Evolutionary conservation across 1,140 invertebrate genomes (phyloP).

Genomic region (Archivesica marissinica): DNA sequence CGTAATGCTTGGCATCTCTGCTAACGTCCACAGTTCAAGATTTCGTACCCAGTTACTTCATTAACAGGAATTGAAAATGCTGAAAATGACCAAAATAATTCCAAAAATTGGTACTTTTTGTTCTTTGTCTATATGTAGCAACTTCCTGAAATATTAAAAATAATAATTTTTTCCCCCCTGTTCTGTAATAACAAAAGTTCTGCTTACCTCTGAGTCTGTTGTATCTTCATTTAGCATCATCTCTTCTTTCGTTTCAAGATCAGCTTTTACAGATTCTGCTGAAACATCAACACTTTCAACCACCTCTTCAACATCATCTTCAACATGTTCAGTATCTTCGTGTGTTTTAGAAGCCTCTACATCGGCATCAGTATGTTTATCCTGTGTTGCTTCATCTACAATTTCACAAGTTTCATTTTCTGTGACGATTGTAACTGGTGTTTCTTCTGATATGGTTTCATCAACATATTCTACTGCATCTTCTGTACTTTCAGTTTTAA

Average conservation of each 20-base stretch:
- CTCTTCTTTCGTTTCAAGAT: conserved; percentile 13
- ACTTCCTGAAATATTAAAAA: no score
- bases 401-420: conserved; percentile 14
- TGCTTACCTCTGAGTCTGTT: conserved; percentile 58
- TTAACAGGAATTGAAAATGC: no score
- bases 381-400: not conserved
- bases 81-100: no score
- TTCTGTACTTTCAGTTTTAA: conserved; percentile 48
- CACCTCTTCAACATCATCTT: not conserved
- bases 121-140: no score
- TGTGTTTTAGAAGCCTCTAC: not conserved
- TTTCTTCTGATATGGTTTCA: not conserved
- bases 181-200: no score
- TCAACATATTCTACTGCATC: not conserved
- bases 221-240: conserved; percentile 34
- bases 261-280: conserved; percentile 13
- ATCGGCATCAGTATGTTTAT: no score
- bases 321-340: conserved; percentile 23
- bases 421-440: not conserved
- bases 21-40: no score
- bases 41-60: no score
- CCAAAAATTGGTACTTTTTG: no score
- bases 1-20: no score
- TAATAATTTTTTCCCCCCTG: no score
- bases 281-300: conserved; percentile 25